Evolutionary conservation across 1,140 invertebrate species (phyloP).

Genomic region (Watersipora subatra): DNA sequence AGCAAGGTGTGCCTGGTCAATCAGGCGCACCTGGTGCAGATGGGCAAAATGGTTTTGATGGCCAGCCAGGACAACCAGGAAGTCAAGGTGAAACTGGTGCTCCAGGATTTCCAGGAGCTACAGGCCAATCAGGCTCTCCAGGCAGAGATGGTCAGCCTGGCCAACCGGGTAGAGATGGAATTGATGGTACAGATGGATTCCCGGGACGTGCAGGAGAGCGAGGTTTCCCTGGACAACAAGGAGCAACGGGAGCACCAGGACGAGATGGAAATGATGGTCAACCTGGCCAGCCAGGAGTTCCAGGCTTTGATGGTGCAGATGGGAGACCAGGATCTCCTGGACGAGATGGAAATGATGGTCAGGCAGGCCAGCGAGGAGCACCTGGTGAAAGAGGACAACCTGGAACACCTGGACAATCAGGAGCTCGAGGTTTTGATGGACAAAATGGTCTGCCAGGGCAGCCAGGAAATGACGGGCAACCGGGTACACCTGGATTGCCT

Average conservation of each 20-base stretch:
- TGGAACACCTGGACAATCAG: background rate
- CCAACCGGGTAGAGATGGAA: background rate
- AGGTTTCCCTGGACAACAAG: background rate
- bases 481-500: background rate
- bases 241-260: background rate
- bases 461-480: background rate
- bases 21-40: conserved; percentile 1
- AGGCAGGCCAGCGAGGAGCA: background rate
- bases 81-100: conserved; percentile 2
- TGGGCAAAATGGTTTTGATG: conserved; percentile 4
- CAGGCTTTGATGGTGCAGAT: conserved; percentile 3
- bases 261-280: background rate
- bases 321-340: conserved; percentile 3
- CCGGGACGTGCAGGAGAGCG: background rate
- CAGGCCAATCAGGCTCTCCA: background rate
- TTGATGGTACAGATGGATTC: background rate
- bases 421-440: conserved; percentile 1
- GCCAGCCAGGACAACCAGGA: conserved; percentile 1
- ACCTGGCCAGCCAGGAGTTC: background rate
- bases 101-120: conserved; percentile 5
- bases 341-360: background rate
- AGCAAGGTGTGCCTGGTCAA: background rate
- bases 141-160: conserved; percentile 8
- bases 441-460: background rate
- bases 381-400: conserved; percentile 2